Evolutionary conservation across 2,888 invertebrate genomes (phyloP).

Genomic region (Heteromyza rotundicornis): DNA sequence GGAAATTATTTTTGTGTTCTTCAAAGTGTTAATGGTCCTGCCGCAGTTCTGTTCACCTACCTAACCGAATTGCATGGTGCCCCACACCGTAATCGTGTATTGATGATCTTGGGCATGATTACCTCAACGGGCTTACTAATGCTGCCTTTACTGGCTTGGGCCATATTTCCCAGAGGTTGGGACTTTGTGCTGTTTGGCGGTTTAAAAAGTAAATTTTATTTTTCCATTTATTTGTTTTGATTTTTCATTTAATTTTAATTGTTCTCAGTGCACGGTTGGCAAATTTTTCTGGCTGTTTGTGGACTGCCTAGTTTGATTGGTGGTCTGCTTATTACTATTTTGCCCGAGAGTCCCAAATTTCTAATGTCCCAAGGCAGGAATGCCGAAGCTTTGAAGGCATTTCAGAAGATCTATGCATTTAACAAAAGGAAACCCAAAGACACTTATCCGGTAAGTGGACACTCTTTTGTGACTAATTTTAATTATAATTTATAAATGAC

Average conservation of each 20-base stretch:
- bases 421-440: constrained; percentile 69
- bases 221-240: no score
- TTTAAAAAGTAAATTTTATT: constrained; percentile 40
- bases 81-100: constrained; percentile 69
- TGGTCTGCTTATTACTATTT: constrained; percentile 38
- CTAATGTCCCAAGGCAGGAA: constrained; percentile 53
- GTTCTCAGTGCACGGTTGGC: constrained; percentile 48
- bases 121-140: constrained; percentile 70
- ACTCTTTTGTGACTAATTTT: no score
- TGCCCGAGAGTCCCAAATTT: constrained; percentile 57
- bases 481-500: no score
- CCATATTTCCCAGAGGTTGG: constrained; percentile 70
- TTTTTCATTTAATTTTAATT: constrained; percentile 60
- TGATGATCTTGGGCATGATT: constrained; percentile 70
- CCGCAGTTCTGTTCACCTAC: constrained; percentile 74
- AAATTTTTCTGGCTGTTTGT: constrained; percentile 42
- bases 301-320: constrained; percentile 41
- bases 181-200: constrained; percentile 60
- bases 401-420: constrained; percentile 67
- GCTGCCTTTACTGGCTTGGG: constrained; percentile 74
- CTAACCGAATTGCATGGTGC: constrained; percentile 75
- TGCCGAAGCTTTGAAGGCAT: constrained; percentile 40
- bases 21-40: constrained; percentile 71
- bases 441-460: constrained; percentile 71
- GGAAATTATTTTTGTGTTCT: neutral